Evolutionary conservation across 92 coral and sea anemone genomes (phyloP).

Genomic region (Porites evermanni): DNA sequence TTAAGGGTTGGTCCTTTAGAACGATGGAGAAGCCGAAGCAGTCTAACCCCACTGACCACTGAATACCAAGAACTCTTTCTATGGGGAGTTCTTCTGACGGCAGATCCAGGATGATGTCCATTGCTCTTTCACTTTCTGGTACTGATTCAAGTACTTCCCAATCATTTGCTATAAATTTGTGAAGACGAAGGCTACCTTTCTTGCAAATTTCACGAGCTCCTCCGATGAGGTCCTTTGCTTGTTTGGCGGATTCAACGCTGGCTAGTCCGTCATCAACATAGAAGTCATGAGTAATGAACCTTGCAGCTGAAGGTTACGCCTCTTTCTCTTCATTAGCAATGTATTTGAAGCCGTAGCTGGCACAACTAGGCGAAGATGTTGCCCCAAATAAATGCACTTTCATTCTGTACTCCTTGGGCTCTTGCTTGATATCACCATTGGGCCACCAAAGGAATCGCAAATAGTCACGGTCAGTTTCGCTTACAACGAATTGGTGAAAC

Average conservation of each 20-base stretch:
- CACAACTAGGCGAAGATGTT: conserved; percentile 37
- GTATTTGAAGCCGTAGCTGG: conserved; percentile 28
- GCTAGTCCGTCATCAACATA: conserved; percentile 47
- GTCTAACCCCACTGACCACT: conserved; percentile 44
- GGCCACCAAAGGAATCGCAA: conserved; percentile 39
- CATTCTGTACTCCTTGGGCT: conserved; percentile 35
- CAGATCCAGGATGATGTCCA: conserved; percentile 1
- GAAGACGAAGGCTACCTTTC: conserved; percentile 45
- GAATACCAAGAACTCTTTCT: conserved; percentile 45
- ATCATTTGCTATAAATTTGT: conserved; percentile 50
- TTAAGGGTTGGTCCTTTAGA: conserved; percentile 14
- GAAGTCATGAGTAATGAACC: conserved; percentile 20
- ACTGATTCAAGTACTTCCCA: conserved; percentile 34
- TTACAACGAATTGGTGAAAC: conserved; percentile 18
- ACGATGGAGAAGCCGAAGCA: conserved; percentile 25
- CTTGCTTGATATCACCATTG: conserved; percentile 6
- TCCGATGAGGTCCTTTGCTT: conserved; percentile 25
- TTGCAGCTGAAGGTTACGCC: conserved; percentile 15
- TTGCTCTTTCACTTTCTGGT: conserved; percentile 37
- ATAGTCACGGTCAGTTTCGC: conserved; percentile 7
- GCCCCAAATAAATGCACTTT: conserved; percentile 29
- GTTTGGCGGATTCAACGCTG: conserved; percentile 35
- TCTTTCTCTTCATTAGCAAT: conserved; percentile 27
- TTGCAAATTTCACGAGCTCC: conserved; percentile 27
- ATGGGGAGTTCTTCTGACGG: conserved; percentile 16